Conservation (phyloP, 2,797 vertebrate genomes). For the Psittacula echo region DNA sequence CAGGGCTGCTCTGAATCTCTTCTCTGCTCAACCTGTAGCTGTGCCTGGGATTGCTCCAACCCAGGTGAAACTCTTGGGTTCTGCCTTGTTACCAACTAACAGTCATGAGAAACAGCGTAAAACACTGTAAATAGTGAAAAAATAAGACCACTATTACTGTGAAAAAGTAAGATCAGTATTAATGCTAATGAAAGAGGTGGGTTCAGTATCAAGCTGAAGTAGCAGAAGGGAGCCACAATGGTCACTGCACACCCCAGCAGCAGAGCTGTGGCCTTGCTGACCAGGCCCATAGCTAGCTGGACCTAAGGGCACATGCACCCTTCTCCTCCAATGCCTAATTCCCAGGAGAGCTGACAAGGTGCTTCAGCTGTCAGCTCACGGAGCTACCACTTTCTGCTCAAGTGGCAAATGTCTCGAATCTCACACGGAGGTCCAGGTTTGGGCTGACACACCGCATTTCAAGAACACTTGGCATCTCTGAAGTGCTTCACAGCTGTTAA, state of each 20-base stretch:
- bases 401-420: background rate
- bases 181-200: background rate
- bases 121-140: background rate
- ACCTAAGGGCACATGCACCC: accelerated
- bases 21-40: no score
- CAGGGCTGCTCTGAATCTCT: no score
- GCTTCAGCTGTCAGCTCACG: background rate
- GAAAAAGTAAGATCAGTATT: background rate
- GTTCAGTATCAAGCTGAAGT: background rate
- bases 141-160: background rate
- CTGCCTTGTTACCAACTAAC: background rate
- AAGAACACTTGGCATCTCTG: background rate
- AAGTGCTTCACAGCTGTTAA: background rate
- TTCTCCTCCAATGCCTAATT: background rate
- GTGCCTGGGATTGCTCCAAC: no score
- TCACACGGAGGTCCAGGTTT: background rate
- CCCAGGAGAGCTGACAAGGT: background rate
- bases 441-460: background rate
- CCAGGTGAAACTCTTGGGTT: background rate
- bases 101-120: background rate
- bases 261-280: background rate
- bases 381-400: background rate
- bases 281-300: background rate
- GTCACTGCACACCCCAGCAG: background rate
- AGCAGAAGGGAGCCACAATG: background rate